Evolutionary conservation across 2,797 vertebrate genomes (phyloP).

Genomic region (Cephalopachus bancanus): DNA sequence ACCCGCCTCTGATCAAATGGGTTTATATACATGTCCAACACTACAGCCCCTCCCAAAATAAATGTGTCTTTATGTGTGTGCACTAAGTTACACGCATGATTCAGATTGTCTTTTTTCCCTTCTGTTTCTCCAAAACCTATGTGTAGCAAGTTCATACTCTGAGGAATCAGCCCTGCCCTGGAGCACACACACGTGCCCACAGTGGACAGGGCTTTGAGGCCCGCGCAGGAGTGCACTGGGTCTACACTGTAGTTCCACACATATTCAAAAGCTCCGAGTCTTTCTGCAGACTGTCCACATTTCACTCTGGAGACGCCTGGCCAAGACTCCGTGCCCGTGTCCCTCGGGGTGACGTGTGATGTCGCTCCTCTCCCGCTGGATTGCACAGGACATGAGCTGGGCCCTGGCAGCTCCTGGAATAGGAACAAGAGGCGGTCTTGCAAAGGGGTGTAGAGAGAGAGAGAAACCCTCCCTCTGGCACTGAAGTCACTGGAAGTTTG

Average conservation of each 20-base stretch:
- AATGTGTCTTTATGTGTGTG: not conserved
- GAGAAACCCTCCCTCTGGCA: slow-evolving; percentile 72
- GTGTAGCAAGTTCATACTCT: not conserved
- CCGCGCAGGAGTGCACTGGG: not conserved
- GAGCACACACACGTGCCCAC: not conserved
- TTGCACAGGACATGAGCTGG: slow-evolving; percentile 83
- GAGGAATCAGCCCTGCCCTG: slow-evolving; percentile 1
- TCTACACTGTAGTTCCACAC: slow-evolving; percentile 61
- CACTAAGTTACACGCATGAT: not conserved
- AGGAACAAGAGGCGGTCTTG: slow-evolving; percentile 80
- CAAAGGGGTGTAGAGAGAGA: slow-evolving; percentile 68
- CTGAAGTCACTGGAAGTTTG: slow-evolving; percentile 75
- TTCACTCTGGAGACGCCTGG: slow-evolving; percentile 70
- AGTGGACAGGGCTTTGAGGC: slow-evolving; percentile 29
- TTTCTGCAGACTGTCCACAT: slow-evolving; percentile 68
- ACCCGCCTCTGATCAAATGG: not conserved
- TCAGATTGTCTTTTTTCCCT: not conserved
- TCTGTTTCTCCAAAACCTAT: slow-evolving; percentile 5
- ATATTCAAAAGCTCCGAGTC: slow-evolving; percentile 46
- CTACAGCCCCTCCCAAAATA: not conserved
- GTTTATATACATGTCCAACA: not conserved
- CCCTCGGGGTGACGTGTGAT: slow-evolving; percentile 78
- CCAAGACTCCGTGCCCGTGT: slow-evolving; percentile 62
- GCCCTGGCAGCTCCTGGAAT: slow-evolving; percentile 80
- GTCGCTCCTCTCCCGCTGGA: slow-evolving; percentile 82